These are phyloP conservation scores for Euphydryas editha DNA, from an alignment of 2,888 invertebrate genomes.

Conservation along the genomic window DNA sequence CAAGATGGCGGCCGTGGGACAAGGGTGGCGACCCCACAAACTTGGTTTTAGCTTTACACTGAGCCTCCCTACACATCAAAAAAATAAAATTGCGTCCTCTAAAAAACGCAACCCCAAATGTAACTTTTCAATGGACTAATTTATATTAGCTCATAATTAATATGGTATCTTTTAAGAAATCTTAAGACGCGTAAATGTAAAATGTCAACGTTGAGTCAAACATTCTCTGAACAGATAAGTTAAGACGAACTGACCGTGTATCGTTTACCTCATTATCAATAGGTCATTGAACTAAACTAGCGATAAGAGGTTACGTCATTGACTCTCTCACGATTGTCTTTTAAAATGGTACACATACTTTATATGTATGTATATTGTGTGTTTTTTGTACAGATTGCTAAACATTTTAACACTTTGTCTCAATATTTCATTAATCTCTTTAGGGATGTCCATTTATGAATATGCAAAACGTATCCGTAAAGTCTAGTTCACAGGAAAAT, in stretches of 20 bases:
- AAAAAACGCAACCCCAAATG: too few species aligned
- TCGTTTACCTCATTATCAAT: slow-evolving; percentile 33
- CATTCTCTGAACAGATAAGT: slow-evolving; percentile 26
- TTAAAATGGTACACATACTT: slow-evolving; percentile 15
- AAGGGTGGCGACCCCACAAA: too few species aligned
- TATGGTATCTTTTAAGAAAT: neutral
- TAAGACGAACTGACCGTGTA: slow-evolving; percentile 23
- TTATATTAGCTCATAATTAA: too few species aligned
- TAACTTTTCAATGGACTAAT: too few species aligned
- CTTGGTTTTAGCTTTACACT: too few species aligned
- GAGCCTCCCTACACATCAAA: too few species aligned
- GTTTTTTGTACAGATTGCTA: neutral
- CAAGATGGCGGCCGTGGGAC: too few species aligned
- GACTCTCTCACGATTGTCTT: slow-evolving; percentile 17
- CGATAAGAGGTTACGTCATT: slow-evolving; percentile 32
- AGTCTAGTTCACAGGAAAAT: slow-evolving; percentile 25
- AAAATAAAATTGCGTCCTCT: too few species aligned
- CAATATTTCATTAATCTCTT: too few species aligned
- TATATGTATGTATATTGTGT: too few species aligned
- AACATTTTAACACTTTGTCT: neutral
- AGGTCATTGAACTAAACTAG: slow-evolving; percentile 34
- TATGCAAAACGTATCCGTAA: slow-evolving; percentile 17
- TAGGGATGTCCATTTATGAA: neutral
- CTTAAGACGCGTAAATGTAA: neutral
- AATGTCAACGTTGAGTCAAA: slow-evolving; percentile 29